These are phyloP conservation scores for Mastomys coucha DNA, from an alignment of 2,113 vertebrate genomes.

Conservation along the genomic window DNA sequence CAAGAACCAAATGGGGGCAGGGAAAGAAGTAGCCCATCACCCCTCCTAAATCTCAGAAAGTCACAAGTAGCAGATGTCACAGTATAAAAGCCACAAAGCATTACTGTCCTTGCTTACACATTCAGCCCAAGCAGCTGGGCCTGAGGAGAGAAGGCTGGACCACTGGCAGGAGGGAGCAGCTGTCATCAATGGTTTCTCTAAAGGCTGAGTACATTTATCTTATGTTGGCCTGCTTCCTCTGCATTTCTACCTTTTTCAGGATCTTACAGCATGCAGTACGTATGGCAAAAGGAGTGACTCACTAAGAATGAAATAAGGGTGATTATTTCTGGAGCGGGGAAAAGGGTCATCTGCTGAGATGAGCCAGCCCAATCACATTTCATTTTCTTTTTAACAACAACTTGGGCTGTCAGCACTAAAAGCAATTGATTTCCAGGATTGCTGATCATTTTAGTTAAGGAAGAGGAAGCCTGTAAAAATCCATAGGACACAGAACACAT, in stretches of 20 bases:
- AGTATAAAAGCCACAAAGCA: slow-evolving; percentile 60
- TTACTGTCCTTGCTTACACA: slow-evolving; percentile 49
- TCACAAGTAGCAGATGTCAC: slow-evolving; percentile 68
- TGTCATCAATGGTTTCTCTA: not conserved
- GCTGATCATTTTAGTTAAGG: not conserved
- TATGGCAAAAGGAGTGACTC: slow-evolving; percentile 9
- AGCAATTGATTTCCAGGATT: not conserved
- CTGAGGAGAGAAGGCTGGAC: not conserved
- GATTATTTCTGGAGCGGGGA: slow-evolving; percentile 28
- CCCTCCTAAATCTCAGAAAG: slow-evolving; percentile 55
- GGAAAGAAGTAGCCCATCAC: slow-evolving; percentile 59
- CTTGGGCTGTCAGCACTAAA: not conserved
- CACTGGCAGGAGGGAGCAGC: not conserved
- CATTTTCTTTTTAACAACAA: slow-evolving; percentile 4
- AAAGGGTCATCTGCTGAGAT: not conserved
- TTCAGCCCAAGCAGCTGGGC: slow-evolving; percentile 36
- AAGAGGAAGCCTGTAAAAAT: not conserved
- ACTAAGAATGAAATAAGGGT: slow-evolving; percentile 23
- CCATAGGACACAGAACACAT: not conserved
- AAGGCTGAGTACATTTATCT: not conserved
- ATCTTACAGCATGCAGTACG: not conserved
- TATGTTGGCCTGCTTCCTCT: not conserved
- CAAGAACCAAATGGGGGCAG: slow-evolving; percentile 51
- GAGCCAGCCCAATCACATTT: slow-evolving; percentile 7
- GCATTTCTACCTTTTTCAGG: not conserved